Evolutionary conservation across 1,140 invertebrate species (phyloP), one percentile per base, ranked within the genome.

Genomic region (Tachypleus tridentatus): DNA sequence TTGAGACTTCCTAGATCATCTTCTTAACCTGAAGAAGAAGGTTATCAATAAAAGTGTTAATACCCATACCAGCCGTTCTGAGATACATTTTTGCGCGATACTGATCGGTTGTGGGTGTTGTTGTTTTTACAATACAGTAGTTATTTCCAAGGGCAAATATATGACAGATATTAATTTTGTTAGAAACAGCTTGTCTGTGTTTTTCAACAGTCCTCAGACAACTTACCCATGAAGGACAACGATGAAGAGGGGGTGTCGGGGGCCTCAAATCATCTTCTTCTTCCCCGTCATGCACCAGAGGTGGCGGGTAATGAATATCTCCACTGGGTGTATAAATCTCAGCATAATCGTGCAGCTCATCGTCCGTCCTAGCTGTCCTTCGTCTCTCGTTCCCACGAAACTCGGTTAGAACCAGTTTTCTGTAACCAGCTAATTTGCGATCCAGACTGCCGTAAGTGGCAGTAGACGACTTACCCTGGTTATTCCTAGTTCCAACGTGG

Each of bases 241-340:
- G 72, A 74, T 95, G 91, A 56, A 95, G 74, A 0, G 92, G 92
- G 47, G 91, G 91, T 1, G 91, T 94, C 0, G 92, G 92, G 74
- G 66, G 69, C 75, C 74, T 67, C 73, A 64, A 75, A 74, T 72
- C 76, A 78, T 75, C 7, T 65, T 75, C 79, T 58, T 77, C 81
- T 57, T 79, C 53, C 53, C 53, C 53, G 53, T n/a, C 80, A 4
- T 57, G 63, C 53, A 62, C 67, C 11, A 81, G 80, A 81, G 51
- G 78, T 74, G 76, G 81, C 69, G 80, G 80, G 81, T 51, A 78
- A 74, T 76, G 81, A 70, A 80, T 81, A 78, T 92, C 90, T 73
- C 88, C 84, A 70, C 87, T 91, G 0, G 91, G 91, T n/a, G 90
- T 94, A 72, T 93, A 93, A 66, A 94, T 93, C 77, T 95, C 91